Evolutionary conservation across 1,140 invertebrate genomes (phyloP).

Genomic region (Homarus americanus): DNA sequence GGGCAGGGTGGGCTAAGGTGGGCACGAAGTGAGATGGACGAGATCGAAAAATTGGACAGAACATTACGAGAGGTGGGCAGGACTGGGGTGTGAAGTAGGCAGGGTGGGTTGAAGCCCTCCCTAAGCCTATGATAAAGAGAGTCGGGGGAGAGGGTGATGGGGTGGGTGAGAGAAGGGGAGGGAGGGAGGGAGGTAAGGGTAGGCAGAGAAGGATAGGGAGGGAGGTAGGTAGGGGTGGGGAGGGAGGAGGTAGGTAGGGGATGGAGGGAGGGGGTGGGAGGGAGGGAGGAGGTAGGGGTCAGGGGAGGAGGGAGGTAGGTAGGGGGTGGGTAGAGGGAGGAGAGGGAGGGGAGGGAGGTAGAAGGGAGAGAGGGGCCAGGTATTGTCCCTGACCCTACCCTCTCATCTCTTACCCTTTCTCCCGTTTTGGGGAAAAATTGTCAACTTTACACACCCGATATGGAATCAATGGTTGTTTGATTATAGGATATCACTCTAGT

Average conservation of each 20-base stretch:
- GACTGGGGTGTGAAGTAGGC: neutral
- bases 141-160: neutral
- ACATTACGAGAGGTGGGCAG: too few relatives aligned
- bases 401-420: neutral
- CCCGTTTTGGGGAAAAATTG: slow-evolving; percentile 53
- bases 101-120: neutral
- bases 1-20: slow-evolving; percentile 1
- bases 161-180: neutral
- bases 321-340: neutral
- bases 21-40: too few relatives aligned
- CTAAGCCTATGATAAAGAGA: neutral
- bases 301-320: neutral
- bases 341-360: neutral
- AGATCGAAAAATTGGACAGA: too few relatives aligned
- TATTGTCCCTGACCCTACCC: neutral
- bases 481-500: slow-evolving; percentile 57
- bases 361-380: neutral
- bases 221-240: neutral
- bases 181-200: neutral
- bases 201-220: neutral
- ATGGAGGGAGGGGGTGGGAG: neutral
- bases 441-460: slow-evolving; percentile 54
- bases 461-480: slow-evolving; percentile 63
- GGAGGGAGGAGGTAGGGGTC: neutral
- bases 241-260: neutral